phyloP scores from a whole-genome alignment of 2,797 vertebrate species.

The Callimico goeldii region DNA sequence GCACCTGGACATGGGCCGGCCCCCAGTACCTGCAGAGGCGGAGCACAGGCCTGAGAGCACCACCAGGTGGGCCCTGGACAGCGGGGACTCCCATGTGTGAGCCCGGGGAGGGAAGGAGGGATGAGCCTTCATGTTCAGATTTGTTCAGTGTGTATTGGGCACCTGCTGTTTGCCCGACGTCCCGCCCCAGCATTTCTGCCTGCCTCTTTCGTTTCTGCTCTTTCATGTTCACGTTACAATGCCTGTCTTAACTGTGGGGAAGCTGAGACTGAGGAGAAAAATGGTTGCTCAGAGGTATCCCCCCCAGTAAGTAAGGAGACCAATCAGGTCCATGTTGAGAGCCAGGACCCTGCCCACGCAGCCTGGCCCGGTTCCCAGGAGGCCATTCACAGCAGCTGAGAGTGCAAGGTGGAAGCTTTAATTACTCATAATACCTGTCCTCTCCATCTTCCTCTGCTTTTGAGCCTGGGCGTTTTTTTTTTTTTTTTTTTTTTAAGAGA shows the following conservation, averaged over 20 bases:
- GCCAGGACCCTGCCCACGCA: fast-evolving
- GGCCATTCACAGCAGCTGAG: fast-evolving
- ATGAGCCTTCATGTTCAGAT: fast-evolving
- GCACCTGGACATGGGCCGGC: conserved; percentile 93
- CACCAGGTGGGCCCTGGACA: conserved; percentile 87
- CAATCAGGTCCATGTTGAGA: not conserved
- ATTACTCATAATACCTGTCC: fast-evolving
- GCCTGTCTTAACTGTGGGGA: fast-evolving
- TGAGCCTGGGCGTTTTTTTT: too few species aligned
- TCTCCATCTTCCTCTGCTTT: not conserved
- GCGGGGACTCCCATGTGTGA: not conserved
- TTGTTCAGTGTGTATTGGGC: fast-evolving
- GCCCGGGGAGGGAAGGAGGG: fast-evolving
- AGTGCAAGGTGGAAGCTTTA: fast-evolving
- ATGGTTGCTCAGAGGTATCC: not conserved
- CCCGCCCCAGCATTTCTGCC: not conserved
- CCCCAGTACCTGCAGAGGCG: conserved; percentile 81
- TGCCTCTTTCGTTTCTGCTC: not conserved
- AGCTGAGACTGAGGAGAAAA: not conserved
- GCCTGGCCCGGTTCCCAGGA: not conserved
- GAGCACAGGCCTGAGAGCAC: conserved; percentile 91
- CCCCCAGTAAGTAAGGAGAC: not conserved
- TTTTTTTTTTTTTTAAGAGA: not conserved
- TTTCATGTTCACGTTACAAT: not conserved
- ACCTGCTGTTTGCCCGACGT: not conserved